Conservation (phyloP, 2,113 vertebrate species). For the Dermatemys mawii region DNA sequence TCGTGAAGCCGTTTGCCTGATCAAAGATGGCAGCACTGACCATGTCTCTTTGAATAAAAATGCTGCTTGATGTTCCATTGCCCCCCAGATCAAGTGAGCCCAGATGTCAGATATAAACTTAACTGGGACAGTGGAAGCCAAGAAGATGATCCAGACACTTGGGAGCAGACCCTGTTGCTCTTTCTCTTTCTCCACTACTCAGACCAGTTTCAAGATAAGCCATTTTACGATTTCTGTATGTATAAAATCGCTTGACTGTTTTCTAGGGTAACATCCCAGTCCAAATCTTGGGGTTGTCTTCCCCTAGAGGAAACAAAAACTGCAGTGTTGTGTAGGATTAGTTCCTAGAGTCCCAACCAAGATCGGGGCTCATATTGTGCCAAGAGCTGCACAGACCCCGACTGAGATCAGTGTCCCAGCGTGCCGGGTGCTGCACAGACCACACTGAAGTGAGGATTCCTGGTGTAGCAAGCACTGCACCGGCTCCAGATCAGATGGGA, state of each 20-base stretch:
- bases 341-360: no score
- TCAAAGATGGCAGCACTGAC: neutral
- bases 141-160: neutral
- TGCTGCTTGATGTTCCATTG: neutral
- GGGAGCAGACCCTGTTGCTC: constrained; percentile 77
- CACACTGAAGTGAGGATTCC: no score
- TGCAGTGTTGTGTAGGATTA: neutral
- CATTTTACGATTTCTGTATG: neutral
- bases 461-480: no score
- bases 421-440: no score
- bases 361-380: no score
- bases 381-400: no score
- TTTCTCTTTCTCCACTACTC: constrained; percentile 82
- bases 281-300: neutral
- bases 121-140: constrained; percentile 17
- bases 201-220: constrained; percentile 73
- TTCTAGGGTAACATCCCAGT: neutral
- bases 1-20: neutral
- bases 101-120: constrained; percentile 76
- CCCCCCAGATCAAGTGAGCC: constrained; percentile 70
- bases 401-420: no score
- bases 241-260: neutral
- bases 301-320: neutral
- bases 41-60: neutral
- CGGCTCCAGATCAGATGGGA: no score